Base-by-base conservation (phyloP, 2,113 vertebrate species). In the Aspiorhynchus laticeps region DNA sequence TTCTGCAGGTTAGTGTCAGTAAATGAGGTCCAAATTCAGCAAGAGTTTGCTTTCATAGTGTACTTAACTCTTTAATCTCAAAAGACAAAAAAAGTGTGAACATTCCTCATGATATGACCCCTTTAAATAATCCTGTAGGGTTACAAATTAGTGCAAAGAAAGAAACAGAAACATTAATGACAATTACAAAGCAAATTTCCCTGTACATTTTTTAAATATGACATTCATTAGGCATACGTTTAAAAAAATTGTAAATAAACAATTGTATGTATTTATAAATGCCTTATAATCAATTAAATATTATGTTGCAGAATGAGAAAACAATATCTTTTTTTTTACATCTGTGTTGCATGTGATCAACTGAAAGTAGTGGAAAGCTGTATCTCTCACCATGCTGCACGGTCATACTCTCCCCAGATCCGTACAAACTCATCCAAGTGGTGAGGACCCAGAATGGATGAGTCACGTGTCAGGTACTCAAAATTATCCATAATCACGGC, bases 401-500 rank as follows among this genome's bases (percentile, higher is more conserved):
- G 94, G 91, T 99, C 98, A 86, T 99, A 99, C 90, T 99, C 98
- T 84, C 98, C 98, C 98, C 98, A 99, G 92, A 99, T 98, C 2
- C 98, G 96, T 63, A 99, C 97, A 95, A 99, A 99, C 92, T 99
- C 98, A 67, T 99, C 98, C 91, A 99, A 92, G 90, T 99, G 98
- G 86, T 99, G 98, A 19, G 98, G 98, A 19, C 98, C 98, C 90
- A 99, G 94, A 93, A 99, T 99, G 87, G 98, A 99, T 0, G 98
- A 99, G 91, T 99, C 98, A 38, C 98, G 96, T 1, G 98, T 99
- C 90, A 99, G 94, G 92, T 99, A 99, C 86, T 99, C 98, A 93
- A 99, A 99, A 94, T 99, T 99, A 94, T 99, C 98, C 98, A 99
- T 99, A 92, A 99, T 99, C 90, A 99, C 98, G 0, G 98, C 98